Base-by-base conservation (phyloP, 2,888 invertebrate genomes). In the Timandra comae region DNA sequence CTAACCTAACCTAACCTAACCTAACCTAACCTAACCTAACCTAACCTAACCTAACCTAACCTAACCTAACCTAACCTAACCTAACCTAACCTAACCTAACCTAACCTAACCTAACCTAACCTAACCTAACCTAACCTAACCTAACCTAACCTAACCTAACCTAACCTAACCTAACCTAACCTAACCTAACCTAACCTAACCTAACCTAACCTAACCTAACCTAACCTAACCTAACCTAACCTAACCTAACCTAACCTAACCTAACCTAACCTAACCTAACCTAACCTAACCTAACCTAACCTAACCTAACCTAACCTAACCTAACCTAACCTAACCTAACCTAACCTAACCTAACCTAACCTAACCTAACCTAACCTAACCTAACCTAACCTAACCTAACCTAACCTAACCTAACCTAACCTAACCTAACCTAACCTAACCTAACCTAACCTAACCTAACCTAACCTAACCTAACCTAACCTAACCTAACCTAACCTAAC, bases 341-440 rank as follows among this genome's bases (percentile, higher is more conserved):
- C 30, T 33, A 30, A 33, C 30, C 30, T 30, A 30, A 30, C 33
- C 30, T 33, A 30, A 30, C 28, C 29, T 33, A 29, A 33, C 29
- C 33, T 30, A 33, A 35, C 35, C 35, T 35, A 35, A 35, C 30
- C 30, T 31, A 34, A 34, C 34, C 32, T 34, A 33, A 29, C 34
- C 29, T 31, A 37, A 26, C 36, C 29, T 29, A 32, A 31, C 33
- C 32, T 30, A 36, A 33, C 35, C 36, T 33, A 31, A 33, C 33
- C 36, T 33, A 41, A 37, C 36, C 34, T 33, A 36, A 41, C 36
- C 36, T 33, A 39, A 35, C 36, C 36, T 33, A 37, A 37, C 36
- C 36, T 33, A 41, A 37, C 36, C 35, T 33, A 41, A 36, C 35
- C 35, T 33, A 41, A 41, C 35, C 40, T 36, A 38, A 40, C 39